Evolutionary conservation across 2,888 invertebrate species (phyloP).

Genomic region (Thymelicus lineola): DNA sequence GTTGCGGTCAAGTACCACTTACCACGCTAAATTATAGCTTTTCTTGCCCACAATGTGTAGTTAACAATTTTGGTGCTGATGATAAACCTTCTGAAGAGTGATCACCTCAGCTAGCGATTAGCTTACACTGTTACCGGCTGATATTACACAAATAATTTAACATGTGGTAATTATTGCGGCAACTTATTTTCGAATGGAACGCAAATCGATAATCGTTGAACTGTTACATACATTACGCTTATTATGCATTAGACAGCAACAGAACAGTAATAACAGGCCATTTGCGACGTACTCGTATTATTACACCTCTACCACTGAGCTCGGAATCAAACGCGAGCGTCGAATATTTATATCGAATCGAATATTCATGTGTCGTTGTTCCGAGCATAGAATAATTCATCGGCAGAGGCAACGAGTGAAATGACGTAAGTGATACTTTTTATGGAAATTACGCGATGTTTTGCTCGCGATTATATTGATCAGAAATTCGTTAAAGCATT

Average conservation of each 20-base stretch:
- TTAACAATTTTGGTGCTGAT: too few relatives aligned
- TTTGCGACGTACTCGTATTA: slow-evolving; percentile 22
- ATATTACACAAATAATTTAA: too few relatives aligned
- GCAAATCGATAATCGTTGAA: slow-evolving; percentile 28
- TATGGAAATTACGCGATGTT: slow-evolving; percentile 9
- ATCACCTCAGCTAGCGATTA: too few relatives aligned
- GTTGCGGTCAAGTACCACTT: too few relatives aligned
- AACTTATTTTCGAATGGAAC: neutral
- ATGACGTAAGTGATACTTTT: slow-evolving; percentile 25
- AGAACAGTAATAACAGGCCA: slow-evolving; percentile 32
- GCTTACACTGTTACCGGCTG: too few relatives aligned
- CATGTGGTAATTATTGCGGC: too few relatives aligned
- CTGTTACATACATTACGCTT: slow-evolving; percentile 15
- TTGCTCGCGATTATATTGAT: neutral
- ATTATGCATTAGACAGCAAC: slow-evolving; percentile 24
- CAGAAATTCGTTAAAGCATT: neutral
- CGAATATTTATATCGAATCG: slow-evolving; percentile 39
- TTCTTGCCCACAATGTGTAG: too few relatives aligned
- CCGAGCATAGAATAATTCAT: slow-evolving; percentile 49
- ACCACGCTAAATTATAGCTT: too few relatives aligned
- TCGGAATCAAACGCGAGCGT: slow-evolving; percentile 29
- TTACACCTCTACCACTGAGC: slow-evolving; percentile 23
- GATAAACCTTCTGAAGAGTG: too few relatives aligned
- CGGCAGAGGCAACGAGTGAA: slow-evolving; percentile 22
- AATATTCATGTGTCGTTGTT: slow-evolving; percentile 40